These are phyloP conservation scores for Autographa pulchrina DNA, from an alignment of 2,888 invertebrate species.

Conservation along the genomic window DNA sequence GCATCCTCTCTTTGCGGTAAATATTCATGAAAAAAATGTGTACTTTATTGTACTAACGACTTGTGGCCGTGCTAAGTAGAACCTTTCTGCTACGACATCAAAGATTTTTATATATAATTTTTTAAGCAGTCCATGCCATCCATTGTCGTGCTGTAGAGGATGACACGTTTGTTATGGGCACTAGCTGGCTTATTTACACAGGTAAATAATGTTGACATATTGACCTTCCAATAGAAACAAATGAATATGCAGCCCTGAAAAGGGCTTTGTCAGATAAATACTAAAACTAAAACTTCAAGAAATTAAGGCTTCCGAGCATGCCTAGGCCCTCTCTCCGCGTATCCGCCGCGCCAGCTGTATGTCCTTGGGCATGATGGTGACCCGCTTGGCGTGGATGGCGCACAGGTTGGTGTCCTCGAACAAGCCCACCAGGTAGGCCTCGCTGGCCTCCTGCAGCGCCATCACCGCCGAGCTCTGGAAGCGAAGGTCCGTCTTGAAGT, in stretches of 20 bases:
- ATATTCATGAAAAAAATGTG: no score
- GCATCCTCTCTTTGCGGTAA: no score
- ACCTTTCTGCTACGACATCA: no score
- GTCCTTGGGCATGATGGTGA: slow-evolving; percentile 84
- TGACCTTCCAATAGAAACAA: slow-evolving; percentile 43
- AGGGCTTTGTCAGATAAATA: slow-evolving; percentile 82
- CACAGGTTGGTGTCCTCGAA: slow-evolving; percentile 94
- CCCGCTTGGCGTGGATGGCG: slow-evolving; percentile 91
- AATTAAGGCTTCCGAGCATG: not conserved
- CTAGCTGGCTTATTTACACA: no score
- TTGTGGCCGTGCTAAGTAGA: no score
- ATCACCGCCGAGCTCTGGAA: slow-evolving; percentile 93
- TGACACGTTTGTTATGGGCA: no score
- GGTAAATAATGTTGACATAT: not conserved
- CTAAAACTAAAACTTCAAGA: slow-evolving; percentile 1
- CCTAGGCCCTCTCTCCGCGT: slow-evolving; percentile 77
- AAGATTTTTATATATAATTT: no score
- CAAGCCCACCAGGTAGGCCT: slow-evolving; percentile 91
- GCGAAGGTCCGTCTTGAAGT: slow-evolving; percentile 92
- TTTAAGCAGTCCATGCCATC: no score
- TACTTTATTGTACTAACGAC: no score
- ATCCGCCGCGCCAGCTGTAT: slow-evolving; percentile 80
- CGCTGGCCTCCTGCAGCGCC: slow-evolving; percentile 91
- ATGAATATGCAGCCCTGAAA: slow-evolving; percentile 79
- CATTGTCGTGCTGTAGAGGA: no score